Base-by-base conservation (phyloP, 2,888 invertebrate species). In the Gerris lacustris region DNA sequence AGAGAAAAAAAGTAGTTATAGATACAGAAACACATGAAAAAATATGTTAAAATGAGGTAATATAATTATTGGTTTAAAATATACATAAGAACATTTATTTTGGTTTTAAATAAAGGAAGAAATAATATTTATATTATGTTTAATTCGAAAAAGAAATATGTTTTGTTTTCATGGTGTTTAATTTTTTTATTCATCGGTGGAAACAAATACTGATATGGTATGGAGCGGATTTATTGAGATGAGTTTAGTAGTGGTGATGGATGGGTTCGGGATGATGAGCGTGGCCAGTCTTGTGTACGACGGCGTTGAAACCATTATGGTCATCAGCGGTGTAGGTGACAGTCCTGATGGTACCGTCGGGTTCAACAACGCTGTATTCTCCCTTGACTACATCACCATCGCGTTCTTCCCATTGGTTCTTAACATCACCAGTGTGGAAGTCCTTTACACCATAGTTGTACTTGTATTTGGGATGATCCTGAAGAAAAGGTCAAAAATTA, bases 321-420 rank as follows among this genome's bases (percentile, higher is more conserved):
- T 76, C 75, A 68, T 76, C 76, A 31, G 76, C 76, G 11, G 73
- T 73, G 72, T 76, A 76, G 18, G 75, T 75, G 44, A 76, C 76
- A 44, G 76, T 76, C 67, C 76, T 70, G 66, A 76, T 72, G 44
- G 75, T 75, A 55, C 76, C 76, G n/a, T 76, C 76, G 5, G 76
- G 76, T 43, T 76, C 76, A 44, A 75, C 74, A 4, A 76, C 75
- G 67, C 73, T 74, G 72, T 76, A 76, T 44, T 75, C 73, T 11
- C 76, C 76, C 63, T 76, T 76, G 6, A 76, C 74, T 5, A 75
- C 76, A 47, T 76, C 76, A 6, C 76, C 76, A 66, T 76, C 76
- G 7, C 76, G 70, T 67, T 75, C 73, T 44, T 76, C 76, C 71
- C 75, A 75, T 31, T 74, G 74, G 68, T 74, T 75, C 70, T 76